Evolutionary conservation across 2,888 invertebrate species (phyloP), one percentile per base, ranked within the genome.

Genomic region (Chouioia cunea): DNA sequence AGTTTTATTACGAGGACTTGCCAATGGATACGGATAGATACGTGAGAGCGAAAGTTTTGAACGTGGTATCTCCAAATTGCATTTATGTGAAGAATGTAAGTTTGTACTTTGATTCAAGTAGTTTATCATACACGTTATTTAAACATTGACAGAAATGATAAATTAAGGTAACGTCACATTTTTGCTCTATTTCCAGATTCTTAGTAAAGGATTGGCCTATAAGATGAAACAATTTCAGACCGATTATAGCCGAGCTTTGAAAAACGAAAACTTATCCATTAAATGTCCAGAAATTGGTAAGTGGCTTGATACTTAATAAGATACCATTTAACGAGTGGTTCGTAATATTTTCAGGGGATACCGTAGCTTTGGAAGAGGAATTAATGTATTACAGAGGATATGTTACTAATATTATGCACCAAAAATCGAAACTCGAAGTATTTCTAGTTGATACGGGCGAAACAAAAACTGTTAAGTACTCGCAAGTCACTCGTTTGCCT

Each of bases 11-110:
- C 74, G 75, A 88, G 85, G 54, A 86, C 75, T 70, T 87, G 80
- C 2, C 86, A 77, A 65, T 81, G 2, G 23, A 58, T 83, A n/a
- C n/a, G n/a, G 77, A 86, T 80, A 70, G 81, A 79, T 71, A 86
- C 0, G 87, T 89, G 58, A 82, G 88, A 15, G 90, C 91, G 0
- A 82, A 86, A 67, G 85, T 93, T 53, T 88, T 89, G 0, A 87
- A 90, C 74, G 85, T 92, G 1, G 86, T 89, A 23, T 89, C 89
- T 80, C 93, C 93, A 0, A 87, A 89, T 76, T 87, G 88, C 71
- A 91, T 95, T 80, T 93, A 88, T 80, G 89, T 92, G 0, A 89
- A 91, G 76, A 89, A 90, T 86, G 91, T 92, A 86, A 84, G 64
- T 66, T 12, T 23, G n/a, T 63, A 47, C 58, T 50, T 36, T 27